Evolutionary conservation across 1,140 invertebrate genomes (phyloP).

Genomic region (Agraylea sexmaculata): DNA sequence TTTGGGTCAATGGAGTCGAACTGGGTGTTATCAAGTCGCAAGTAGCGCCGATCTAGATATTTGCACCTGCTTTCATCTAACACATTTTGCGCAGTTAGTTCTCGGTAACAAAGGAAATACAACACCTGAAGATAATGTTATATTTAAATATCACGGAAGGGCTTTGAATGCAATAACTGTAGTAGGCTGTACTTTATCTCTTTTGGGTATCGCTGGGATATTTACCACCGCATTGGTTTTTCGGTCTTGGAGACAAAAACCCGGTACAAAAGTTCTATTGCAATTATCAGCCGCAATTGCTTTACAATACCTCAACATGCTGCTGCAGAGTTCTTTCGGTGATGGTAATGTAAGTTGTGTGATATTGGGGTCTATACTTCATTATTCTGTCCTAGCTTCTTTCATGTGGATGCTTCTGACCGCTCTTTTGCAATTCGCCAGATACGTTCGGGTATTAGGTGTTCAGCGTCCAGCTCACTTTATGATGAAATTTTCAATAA

Average conservation of each 20-base stretch:
- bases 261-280: slow-evolving; percentile 49
- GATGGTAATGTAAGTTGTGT: slow-evolving; percentile 29
- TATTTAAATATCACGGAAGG: slow-evolving; percentile 30
- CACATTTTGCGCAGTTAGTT: slow-evolving; percentile 47
- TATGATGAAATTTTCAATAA: slow-evolving; percentile 37
- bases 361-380: slow-evolving; percentile 40
- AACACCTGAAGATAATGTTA: slow-evolving; percentile 22
- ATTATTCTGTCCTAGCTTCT: slow-evolving; percentile 48
- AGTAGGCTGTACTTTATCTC: slow-evolving; percentile 45
- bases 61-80: slow-evolving; percentile 46
- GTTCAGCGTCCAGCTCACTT: slow-evolving; percentile 36
- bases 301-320: slow-evolving; percentile 44
- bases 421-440: slow-evolving; percentile 47
- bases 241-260: slow-evolving; percentile 44
- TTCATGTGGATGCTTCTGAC: slow-evolving; percentile 57
- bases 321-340: slow-evolving; percentile 36
- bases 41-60: slow-evolving; percentile 30
- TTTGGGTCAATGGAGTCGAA: slow-evolving; percentile 35
- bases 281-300: slow-evolving; percentile 45
- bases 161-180: slow-evolving; percentile 46
- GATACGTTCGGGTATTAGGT: slow-evolving; percentile 47
- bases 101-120: slow-evolving; percentile 27
- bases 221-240: slow-evolving; percentile 45
- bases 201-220: slow-evolving; percentile 44
- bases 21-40: slow-evolving; percentile 32